Conservation (phyloP, 2,888 invertebrate species). For the Endotricha flammealis region DNA sequence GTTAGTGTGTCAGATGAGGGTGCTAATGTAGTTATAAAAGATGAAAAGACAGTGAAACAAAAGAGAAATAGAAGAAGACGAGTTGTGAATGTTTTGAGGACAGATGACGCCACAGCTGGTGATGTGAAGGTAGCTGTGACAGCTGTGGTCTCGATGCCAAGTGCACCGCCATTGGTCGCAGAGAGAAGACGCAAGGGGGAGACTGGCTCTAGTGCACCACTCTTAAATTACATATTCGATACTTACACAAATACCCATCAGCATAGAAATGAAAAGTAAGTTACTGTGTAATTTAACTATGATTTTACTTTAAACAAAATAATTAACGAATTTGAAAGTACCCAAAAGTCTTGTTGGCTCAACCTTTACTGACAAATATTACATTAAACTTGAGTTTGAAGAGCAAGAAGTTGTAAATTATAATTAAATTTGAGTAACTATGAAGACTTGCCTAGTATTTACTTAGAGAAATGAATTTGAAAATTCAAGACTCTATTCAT, state of each 20-base stretch:
- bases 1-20: constrained; percentile 27
- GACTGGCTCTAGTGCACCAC: constrained; percentile 62
- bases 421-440: too few species aligned
- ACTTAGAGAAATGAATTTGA: too few species aligned
- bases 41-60: constrained; percentile 20
- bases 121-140: constrained; percentile 27
- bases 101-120: constrained; percentile 30
- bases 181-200: constrained; percentile 61
- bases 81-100: constrained; percentile 43
- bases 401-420: too few species aligned
- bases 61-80: constrained; percentile 48
- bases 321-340: too few species aligned
- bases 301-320: too few species aligned
- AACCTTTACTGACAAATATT: too few species aligned
- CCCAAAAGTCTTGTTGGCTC: too few species aligned
- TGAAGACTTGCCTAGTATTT: too few species aligned
- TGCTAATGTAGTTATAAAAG: constrained; percentile 37
- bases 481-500: too few species aligned
- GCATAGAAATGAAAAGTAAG: constrained; percentile 66
- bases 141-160: constrained; percentile 31
- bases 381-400: too few species aligned
- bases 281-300: too few species aligned
- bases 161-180: constrained; percentile 32
- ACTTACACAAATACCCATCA: constrained; percentile 66
- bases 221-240: constrained; percentile 70